A percentile compares a stretch with the other conserved stretches of the same genome.
These are phyloP conservation scores for Syrista parreyssii DNA, from an alignment of 2,888 invertebrate genomes.

Conservation along the genomic window DNA sequence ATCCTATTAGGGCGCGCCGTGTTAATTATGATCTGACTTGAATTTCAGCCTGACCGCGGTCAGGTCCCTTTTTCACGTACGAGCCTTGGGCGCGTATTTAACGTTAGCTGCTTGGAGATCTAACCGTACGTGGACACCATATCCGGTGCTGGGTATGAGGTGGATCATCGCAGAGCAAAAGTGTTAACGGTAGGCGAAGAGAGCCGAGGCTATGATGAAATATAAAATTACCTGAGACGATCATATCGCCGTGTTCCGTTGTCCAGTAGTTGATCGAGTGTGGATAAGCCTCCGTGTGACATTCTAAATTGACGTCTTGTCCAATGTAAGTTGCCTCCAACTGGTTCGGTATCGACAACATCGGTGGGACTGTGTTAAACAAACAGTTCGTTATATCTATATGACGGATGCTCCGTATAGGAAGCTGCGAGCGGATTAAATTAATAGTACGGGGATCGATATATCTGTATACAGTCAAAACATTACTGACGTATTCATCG, in stretches of 20 bases:
- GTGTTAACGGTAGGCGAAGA: background rate
- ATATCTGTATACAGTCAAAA: background rate
- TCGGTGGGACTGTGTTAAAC: conserved; percentile 82
- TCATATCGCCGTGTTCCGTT: conserved; percentile 90
- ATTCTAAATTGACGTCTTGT: conserved; percentile 88
- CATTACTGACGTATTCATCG: background rate
- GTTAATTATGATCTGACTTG: background rate
- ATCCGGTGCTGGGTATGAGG: background rate
- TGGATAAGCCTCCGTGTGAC: conserved; percentile 92
- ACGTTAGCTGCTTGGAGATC: background rate
- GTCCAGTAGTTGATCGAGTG: conserved; percentile 96
- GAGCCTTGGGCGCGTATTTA: background rate
- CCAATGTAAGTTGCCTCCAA: conserved; percentile 90
- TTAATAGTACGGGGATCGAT: background rate
- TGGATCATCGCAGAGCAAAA: background rate
- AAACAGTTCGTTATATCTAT: conserved; percentile 4
- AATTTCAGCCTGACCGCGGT: background rate
- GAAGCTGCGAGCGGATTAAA: conserved; percentile 14
- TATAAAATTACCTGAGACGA: conserved; percentile 82
- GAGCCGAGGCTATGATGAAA: background rate
- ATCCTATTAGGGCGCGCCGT: background rate
- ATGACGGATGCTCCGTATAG: background rate
- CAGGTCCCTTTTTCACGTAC: background rate
- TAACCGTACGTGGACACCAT: background rate
- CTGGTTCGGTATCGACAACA: conserved; percentile 94